Evolutionary conservation across 2,797 vertebrate genomes (phyloP), one percentile per base, ranked within the genome.

Genomic region (Falco columbarius): DNA sequence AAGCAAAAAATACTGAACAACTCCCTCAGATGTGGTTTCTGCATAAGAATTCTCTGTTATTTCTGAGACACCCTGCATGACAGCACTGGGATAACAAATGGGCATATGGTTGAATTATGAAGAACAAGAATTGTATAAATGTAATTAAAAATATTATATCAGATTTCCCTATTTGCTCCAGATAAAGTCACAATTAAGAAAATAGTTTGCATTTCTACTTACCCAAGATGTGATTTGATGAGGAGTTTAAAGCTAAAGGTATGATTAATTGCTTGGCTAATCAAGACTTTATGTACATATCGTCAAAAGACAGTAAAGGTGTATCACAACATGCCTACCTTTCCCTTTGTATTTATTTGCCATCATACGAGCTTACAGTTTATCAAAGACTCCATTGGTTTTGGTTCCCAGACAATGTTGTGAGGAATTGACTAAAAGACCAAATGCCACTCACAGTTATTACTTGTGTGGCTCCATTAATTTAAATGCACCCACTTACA

Each of bases 1-100:
- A 96, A 96, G 94, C 52, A 87, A 62, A 91, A 89, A 92, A 85
- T 38, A 77, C 52, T 59, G 72, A 94, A 93, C 89, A 89, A 81
- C 81, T 96, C 75, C 68, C 84, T 93, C 61, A 89, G 81, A 87
- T 92, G 59, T 85, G 36, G 21, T 61, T 92, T 96, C 71, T 90
- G 76, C 63, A 81, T 81, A 81, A 89, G 63, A 93, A 81, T 67
- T 80, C 27, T 80, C 54, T 29, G n/a, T n/a, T 85, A 38, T 91
- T 83, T 91, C 56, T 65, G 54, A 86, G 36, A 66, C 26, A 62
- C 30, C 11, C 56, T 56, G 24, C 62, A 52, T 58, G 65, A 84
- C 62, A 80, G n/a, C 55, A 46, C n/a, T 65, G 59, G n/a, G 51
- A 77, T 72, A 68, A 66, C n/a, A 94, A 95, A 91, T n/a, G 29